A percentile compares a stretch with the other conserved stretches of the same genome.
Conservation (phyloP, 2,888 invertebrate species). For the Conops quadrifasciatus region DNA sequence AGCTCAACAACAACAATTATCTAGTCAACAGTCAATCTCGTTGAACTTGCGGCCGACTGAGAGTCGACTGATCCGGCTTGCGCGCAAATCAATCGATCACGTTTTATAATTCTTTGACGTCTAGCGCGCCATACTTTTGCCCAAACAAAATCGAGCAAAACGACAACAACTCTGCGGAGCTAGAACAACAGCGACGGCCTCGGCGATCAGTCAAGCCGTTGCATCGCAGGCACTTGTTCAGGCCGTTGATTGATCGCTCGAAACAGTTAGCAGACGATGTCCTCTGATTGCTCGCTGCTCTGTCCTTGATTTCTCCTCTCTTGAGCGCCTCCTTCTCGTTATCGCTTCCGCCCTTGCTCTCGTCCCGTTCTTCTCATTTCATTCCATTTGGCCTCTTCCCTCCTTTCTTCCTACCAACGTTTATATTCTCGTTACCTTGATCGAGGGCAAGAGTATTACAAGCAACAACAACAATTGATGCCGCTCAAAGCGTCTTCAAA, state of each 20-base stretch:
- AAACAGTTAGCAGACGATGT: slow-evolving; percentile 59
- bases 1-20: slow-evolving; percentile 58
- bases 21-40: slow-evolving; percentile 62
- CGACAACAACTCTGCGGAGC: background rate
- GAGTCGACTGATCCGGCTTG: slow-evolving; percentile 36
- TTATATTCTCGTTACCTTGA: slow-evolving; percentile 64
- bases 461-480: background rate
- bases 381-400: too few species aligned
- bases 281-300: slow-evolving; percentile 55
- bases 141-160: slow-evolving; percentile 22
- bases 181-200: slow-evolving; percentile 22
- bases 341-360: too few species aligned
- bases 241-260: slow-evolving; percentile 61
- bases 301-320: too few species aligned
- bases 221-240: slow-evolving; percentile 41
- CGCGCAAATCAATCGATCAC: slow-evolving; percentile 63
- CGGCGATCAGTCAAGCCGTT: background rate
- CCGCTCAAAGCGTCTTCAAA: background rate
- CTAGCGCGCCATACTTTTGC: slow-evolving; percentile 39
- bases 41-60: slow-evolving; percentile 56
- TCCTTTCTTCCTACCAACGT: too few species aligned
- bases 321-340: too few species aligned
- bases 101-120: slow-evolving; percentile 52
- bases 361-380: too few species aligned
- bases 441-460: slow-evolving; percentile 56